A percentile compares a stretch with the other conserved stretches of the same genome.
phyloP scores from a whole-genome alignment of 2,113 vertebrate species.

The Scophthalmus maximus region DNA sequence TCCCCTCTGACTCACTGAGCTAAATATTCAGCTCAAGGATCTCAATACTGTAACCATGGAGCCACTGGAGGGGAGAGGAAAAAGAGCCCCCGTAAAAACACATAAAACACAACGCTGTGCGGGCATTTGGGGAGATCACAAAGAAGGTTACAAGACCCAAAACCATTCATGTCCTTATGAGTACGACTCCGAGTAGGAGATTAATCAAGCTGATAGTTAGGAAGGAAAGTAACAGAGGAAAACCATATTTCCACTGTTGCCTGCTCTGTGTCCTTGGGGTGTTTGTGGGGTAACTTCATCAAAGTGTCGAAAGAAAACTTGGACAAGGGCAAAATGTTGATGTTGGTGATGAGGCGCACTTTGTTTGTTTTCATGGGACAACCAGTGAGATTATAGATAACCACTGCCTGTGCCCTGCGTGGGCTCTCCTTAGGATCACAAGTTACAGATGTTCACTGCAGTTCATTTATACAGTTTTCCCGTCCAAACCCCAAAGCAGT shows the following conservation, averaged over 20 bases:
- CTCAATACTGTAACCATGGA: constrained; percentile 12
- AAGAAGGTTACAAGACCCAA: constrained; percentile 41
- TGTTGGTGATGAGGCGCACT: constrained; percentile 80
- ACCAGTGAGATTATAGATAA: background rate
- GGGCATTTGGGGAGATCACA: constrained; percentile 20
- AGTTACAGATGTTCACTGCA: constrained; percentile 54
- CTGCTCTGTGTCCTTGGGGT: constrained; percentile 18
- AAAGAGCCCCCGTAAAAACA: constrained; percentile 11
- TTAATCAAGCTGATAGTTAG: constrained; percentile 28
- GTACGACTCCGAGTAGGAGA: constrained; percentile 11
- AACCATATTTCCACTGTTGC: background rate
- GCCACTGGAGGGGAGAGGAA: background rate
- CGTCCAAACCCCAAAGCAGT: constrained; percentile 83
- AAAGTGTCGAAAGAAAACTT: constrained; percentile 83
- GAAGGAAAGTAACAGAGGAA: constrained; percentile 4
- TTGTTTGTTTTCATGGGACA: background rate
- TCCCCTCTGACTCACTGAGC: constrained; percentile 54
- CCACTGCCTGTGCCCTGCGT: background rate
- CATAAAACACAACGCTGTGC: constrained; percentile 32
- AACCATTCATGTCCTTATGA: constrained; percentile 15
- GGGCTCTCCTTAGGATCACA: constrained; percentile 64
- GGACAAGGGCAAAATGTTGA: constrained; percentile 84
- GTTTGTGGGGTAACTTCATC: constrained; percentile 81
- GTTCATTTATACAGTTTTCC: constrained; percentile 70
- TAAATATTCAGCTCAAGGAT: constrained; percentile 44